Conservation (phyloP, 2,113 vertebrate species). For the Podiceps cristatus region DNA sequence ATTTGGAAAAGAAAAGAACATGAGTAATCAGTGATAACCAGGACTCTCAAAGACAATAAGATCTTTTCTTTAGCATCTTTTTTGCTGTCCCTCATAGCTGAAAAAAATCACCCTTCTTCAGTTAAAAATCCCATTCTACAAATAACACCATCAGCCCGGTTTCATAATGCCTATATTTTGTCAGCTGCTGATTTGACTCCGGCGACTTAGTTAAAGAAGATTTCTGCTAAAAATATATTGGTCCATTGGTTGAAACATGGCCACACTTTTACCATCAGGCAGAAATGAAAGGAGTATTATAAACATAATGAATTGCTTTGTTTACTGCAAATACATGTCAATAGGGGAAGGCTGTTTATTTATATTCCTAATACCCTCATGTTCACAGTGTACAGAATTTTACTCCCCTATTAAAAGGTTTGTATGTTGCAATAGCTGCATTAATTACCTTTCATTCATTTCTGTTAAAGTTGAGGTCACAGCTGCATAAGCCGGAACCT, state of each 20-base stretch:
- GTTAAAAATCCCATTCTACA: not conserved
- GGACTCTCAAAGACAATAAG: not conserved
- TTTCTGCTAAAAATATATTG: constrained; percentile 37
- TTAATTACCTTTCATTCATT: not conserved
- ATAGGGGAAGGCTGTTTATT: not conserved
- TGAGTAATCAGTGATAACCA: not conserved
- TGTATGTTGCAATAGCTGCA: not conserved
- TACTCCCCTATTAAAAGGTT: not conserved
- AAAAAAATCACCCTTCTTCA: not conserved
- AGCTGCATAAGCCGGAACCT: not conserved
- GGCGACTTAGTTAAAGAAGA: constrained; percentile 6
- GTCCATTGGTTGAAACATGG: not conserved
- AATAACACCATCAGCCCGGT: not conserved
- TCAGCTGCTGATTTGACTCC: constrained; percentile 36
- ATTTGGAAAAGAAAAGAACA: not conserved
- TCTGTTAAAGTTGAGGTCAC: not conserved
- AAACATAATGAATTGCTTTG: not conserved
- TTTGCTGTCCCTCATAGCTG: not conserved
- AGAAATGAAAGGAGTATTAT: not conserved
- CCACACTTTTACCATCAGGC: not conserved
- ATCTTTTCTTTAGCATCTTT: not conserved
- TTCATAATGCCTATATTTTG: constrained; percentile 26
- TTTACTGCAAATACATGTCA: not conserved
- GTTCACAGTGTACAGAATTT: not conserved
- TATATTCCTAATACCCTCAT: not conserved